A percentile compares a stretch with the other conserved stretches of the same genome.
phyloP scores from a whole-genome alignment of 1,140 invertebrate genomes.

The Phortica variegata region DNA sequence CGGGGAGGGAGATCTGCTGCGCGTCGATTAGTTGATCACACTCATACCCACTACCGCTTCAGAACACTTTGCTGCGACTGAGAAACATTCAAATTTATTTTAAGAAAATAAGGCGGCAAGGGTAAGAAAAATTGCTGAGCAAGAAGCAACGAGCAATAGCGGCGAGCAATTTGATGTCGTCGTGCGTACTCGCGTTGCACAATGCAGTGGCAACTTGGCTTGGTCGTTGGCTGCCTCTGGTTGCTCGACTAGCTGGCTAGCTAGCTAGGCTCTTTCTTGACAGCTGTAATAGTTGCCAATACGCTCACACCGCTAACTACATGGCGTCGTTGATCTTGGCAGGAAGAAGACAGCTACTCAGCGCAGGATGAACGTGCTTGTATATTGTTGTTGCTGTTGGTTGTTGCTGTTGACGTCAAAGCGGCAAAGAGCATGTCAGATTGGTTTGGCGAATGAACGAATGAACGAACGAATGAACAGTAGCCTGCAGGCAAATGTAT shows the following conservation, averaged over 20 bases:
- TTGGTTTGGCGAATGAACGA: conserved; percentile 18
- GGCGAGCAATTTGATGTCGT: too few relatives aligned
- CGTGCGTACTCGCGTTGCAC: too few relatives aligned
- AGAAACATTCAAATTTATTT: too few relatives aligned
- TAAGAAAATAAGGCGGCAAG: too few relatives aligned
- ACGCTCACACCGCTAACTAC: conserved; percentile 52
- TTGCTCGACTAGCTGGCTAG: too few relatives aligned
- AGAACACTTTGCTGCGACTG: too few relatives aligned
- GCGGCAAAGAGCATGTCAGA: conserved; percentile 26
- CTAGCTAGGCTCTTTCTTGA: not conserved
- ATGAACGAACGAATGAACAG: conserved; percentile 1
- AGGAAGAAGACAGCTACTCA: conserved; percentile 53
- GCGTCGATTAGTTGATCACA: too few relatives aligned
- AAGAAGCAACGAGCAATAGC: too few relatives aligned
- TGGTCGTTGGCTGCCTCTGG: not conserved
- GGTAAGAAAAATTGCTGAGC: too few relatives aligned
- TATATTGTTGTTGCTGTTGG: conserved; percentile 35
- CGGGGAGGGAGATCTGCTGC: too few relatives aligned
- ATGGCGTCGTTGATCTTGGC: conserved; percentile 52
- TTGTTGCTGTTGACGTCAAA: conserved; percentile 11
- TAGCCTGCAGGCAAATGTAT: not conserved
- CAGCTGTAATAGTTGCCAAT: conserved; percentile 14
- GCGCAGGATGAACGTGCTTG: too few relatives aligned
- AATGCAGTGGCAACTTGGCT: conserved; percentile 38
- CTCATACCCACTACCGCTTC: too few relatives aligned